These are phyloP conservation scores for Ancistrus triradiatus DNA, from an alignment of 2,113 vertebrate genomes.

Conservation along the genomic window DNA sequence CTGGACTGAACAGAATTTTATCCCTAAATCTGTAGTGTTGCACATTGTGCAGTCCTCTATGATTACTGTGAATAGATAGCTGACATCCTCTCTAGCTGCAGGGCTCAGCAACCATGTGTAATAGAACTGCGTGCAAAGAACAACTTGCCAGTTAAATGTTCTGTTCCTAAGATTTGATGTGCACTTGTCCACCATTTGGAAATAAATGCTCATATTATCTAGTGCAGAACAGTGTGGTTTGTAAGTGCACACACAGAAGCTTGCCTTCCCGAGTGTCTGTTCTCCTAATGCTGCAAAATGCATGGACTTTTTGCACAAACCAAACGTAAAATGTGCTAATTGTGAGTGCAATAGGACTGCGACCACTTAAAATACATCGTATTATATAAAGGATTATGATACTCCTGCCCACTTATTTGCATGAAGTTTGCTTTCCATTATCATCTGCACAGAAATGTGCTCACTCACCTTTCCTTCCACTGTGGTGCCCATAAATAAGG, in stretches of 20 bases:
- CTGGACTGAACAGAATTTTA: background rate
- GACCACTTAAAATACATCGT: no score
- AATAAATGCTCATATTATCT: background rate
- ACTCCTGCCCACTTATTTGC: background rate
- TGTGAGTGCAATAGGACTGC: no score
- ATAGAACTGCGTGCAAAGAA: conserved; percentile 1
- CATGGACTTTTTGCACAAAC: background rate
- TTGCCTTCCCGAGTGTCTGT: background rate
- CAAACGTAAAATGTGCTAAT: background rate
- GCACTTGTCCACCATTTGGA: background rate
- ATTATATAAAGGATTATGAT: no score
- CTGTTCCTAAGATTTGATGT: background rate
- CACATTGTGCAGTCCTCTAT: conserved; percentile 1
- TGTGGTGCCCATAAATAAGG: conserved; percentile 26
- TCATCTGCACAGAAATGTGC: background rate
- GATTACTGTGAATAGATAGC: background rate
- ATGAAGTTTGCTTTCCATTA: background rate
- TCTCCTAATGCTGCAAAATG: background rate
- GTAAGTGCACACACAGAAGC: no score
- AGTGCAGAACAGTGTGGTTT: conserved; percentile 1
- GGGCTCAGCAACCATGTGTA: background rate
- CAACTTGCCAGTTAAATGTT: conserved; percentile 1
- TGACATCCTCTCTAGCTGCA: conserved; percentile 8
- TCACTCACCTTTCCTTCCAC: background rate
- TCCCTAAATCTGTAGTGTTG: background rate